phyloP scores from a whole-genome alignment of 2,113 vertebrate genomes.

The Xiphophorus maculatus region DNA sequence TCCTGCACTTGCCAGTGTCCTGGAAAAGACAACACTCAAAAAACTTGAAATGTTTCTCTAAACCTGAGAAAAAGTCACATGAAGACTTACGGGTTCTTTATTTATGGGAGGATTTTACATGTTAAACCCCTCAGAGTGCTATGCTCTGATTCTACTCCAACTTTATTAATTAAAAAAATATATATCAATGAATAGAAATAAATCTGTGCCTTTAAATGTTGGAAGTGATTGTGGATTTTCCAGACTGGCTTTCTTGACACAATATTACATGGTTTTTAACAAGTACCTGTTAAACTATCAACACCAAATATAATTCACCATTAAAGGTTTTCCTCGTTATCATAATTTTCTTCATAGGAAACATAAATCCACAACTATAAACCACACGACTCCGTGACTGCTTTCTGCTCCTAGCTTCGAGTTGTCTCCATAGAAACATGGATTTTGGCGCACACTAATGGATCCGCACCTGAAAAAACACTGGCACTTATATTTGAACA shows the following conservation, averaged over 20 bases:
- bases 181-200: neutral
- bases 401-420: conserved; percentile 63
- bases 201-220: neutral
- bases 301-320: neutral
- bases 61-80: conserved; percentile 46
- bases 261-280: neutral
- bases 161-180: conserved; percentile 13
- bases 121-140: conserved; percentile 11
- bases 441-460: conserved; percentile 67
- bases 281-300: neutral
- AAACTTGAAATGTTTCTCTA: conserved; percentile 75
- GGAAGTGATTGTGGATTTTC: neutral
- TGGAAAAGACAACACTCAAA: conserved; percentile 78
- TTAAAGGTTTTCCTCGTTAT: neutral
- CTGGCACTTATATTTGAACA: conserved; percentile 70
- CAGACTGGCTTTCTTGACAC: neutral
- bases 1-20: conserved; percentile 81
- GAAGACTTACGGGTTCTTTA: conserved; percentile 59
- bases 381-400: conserved; percentile 57
- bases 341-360: neutral
- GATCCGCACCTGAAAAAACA: conserved; percentile 88
- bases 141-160: conserved; percentile 1
- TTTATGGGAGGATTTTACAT: conserved; percentile 47
- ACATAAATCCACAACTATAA: neutral
- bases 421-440: conserved; percentile 74